Conservation (phyloP, 2,888 invertebrate genomes). For the Euclidia mi region DNA sequence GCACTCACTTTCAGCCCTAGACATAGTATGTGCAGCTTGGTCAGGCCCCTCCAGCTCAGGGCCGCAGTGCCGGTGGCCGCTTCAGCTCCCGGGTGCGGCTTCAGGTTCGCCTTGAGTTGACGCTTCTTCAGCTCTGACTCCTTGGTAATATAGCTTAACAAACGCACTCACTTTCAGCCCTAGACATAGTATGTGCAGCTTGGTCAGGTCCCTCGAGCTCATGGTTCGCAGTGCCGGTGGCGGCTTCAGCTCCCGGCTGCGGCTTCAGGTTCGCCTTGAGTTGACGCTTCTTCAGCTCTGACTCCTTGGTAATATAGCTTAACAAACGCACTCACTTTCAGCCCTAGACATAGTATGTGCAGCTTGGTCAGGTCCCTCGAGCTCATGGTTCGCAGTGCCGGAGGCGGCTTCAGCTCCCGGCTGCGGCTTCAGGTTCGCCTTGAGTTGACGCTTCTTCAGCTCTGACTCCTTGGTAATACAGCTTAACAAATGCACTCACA, state of each 20-base stretch:
- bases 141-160: conserved; percentile 55
- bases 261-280: conserved; percentile 81
- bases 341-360: conserved; percentile 80
- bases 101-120: conserved; percentile 80
- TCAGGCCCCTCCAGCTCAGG: conserved; percentile 88
- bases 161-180: conserved; percentile 75
- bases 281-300: conserved; percentile 88
- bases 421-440: conserved; percentile 77
- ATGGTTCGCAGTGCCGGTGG: conserved; percentile 73
- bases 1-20: conserved; percentile 77
- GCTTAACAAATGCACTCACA: too few relatives aligned
- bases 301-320: conserved; percentile 81
- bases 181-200: conserved; percentile 77
- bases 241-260: conserved; percentile 79
- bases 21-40: conserved; percentile 82
- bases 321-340: conserved; percentile 67
- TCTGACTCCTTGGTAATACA: conserved; percentile 91
- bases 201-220: conserved; percentile 89
- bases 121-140: conserved; percentile 90
- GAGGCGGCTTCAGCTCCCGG: conserved; percentile 77
- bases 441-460: conserved; percentile 86
- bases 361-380: conserved; percentile 89
- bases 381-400: conserved; percentile 77
- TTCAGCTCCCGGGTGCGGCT: conserved; percentile 80
- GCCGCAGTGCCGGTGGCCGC: conserved; percentile 72